Base-by-base conservation (phyloP, 2,888 invertebrate species). In the Lepidocyrtoides sp. region DNA sequence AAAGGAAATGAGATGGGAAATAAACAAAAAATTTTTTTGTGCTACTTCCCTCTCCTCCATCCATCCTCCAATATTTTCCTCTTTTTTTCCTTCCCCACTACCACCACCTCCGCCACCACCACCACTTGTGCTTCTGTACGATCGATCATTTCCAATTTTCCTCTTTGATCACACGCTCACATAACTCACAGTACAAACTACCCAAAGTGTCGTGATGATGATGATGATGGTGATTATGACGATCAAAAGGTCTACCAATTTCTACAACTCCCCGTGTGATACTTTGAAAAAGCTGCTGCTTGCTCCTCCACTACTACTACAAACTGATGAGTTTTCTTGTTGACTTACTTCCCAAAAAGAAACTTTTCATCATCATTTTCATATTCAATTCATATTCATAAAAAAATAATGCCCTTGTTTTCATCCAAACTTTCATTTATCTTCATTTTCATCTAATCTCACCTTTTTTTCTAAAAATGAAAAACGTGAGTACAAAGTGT, bases 1-100 rank as follows among this genome's bases (percentile, higher is more conserved):
- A 82, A 63, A 69, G 84, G 84, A 84, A 84, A 84, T 83, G 66
- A 66, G 83, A 66, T 84, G 69, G 84, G 84, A 69, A 84, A 84
- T 84, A 84, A 84, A 84, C 84, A 69, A 84, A n/a, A n/a, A 84
- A 32, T 84, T 84, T 83, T 83, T 66, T 66, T 29, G 17, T 79
- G 29, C n/a, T 57, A 29, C 10, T 79, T 32, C 32, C 54, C 17
- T 32, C 54, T 75, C 48, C 32, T 32, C 54, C 54, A 17, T 32
- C 54, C 54, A 17, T 23, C 51, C 12, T 75, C 20, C 29, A 4
- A 54, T n/a, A n/a, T 54, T 54, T 54, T 14, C 54, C 60, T 8
- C 23, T 23, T 66, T 0, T 57, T 36, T 29, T 0, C 66, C 66
- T 14, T 66, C 66, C 1, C n/a, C 66, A 17, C 57, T 57, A 48